Base-by-base conservation (phyloP, 2,888 invertebrate genomes). In the Protodeltote pygarga region DNA sequence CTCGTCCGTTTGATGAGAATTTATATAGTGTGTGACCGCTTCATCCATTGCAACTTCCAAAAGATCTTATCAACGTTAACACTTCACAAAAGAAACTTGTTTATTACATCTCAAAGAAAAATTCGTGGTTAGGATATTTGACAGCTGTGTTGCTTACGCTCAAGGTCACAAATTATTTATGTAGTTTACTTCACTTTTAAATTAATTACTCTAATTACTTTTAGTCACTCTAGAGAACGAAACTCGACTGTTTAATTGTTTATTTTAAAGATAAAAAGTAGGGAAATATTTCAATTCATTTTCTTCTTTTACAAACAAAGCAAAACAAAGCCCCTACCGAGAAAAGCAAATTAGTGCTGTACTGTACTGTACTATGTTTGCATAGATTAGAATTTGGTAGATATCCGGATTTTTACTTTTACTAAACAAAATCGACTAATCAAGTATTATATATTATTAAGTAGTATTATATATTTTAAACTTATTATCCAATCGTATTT, bases 11-110 rank as follows among this genome's bases (percentile, higher is more conserved):
- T 83, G 85, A 38, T 92, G 90, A 1, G 89, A 71, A 72, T 87
- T 87, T 39, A 91, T 89, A 55, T 90, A 92, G 67, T 91, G 90
- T 8, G 85, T 86, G 15, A 91, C 90, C 3, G 84, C 86, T 60
- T 92, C 91, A 41, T 91, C 91, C 83, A 91, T 91, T 69, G 83
- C 87, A 44, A 84, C 83, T 33, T 77, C 83, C 34, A 87, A 63
- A 28, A 83, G 70, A n/a, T 20, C 83, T 9, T 52, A 59, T 81
- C 78, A 6, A 87, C 83, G 65, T 73, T 46, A 44, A 41, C 44
- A 59, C 19, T 47, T 48, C 47, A 61, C 52, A 54, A 75, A 68
- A 68, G 65, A 66, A 69, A 60, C 58, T 61, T 60, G 58, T 45
- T 58, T 59, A 60, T 69, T 71, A 61, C 54, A 64, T 59, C 40